Percentiles rank a stretch among this genome's conserved stretches.
Conservation (phyloP, 2,888 invertebrate genomes). For the Argyresthia goedartella region DNA sequence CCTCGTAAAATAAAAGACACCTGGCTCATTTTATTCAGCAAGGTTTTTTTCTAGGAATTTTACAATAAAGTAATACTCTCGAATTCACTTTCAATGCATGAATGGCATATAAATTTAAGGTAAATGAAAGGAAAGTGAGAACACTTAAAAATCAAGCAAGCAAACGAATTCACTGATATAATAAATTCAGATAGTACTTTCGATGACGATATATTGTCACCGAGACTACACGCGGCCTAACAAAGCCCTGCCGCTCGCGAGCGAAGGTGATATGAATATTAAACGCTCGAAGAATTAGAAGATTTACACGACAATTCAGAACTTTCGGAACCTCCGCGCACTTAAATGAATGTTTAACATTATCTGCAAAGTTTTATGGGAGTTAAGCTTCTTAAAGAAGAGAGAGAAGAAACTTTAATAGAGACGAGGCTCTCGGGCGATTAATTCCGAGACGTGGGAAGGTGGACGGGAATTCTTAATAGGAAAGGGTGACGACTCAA, state of each 20-base stretch:
- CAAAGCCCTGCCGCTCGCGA: conserved; percentile 5
- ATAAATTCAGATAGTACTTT: no score
- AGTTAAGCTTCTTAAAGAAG: conserved; percentile 61
- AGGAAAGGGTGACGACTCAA: conserved; percentile 38
- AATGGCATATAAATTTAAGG: no score
- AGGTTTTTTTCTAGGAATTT: no score
- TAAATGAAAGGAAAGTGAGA: no score
- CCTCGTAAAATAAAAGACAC: no score
- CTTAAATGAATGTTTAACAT: conserved; percentile 71
- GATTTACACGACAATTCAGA: conserved; percentile 64
- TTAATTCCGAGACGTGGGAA: conserved; percentile 60
- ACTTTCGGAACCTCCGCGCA: conserved; percentile 42
- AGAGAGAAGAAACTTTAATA: conserved; percentile 65
- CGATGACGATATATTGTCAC: background rate
- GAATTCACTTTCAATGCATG: no score
- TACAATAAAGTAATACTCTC: no score
- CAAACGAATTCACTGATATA: no score
- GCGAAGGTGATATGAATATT: conserved; percentile 65
- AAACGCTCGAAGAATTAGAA: conserved; percentile 64
- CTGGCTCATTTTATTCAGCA: no score
- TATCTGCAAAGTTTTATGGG: conserved; percentile 62
- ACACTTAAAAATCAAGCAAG: no score
- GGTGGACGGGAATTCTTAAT: conserved; percentile 63
- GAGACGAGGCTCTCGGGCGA: conserved; percentile 60
- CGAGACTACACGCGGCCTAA: background rate